A percentile compares a stretch with the other conserved stretches of the same genome.
These are phyloP conservation scores for Nesogale talazaci DNA, from an alignment of 2,113 vertebrate genomes.

Conservation along the genomic window DNA sequence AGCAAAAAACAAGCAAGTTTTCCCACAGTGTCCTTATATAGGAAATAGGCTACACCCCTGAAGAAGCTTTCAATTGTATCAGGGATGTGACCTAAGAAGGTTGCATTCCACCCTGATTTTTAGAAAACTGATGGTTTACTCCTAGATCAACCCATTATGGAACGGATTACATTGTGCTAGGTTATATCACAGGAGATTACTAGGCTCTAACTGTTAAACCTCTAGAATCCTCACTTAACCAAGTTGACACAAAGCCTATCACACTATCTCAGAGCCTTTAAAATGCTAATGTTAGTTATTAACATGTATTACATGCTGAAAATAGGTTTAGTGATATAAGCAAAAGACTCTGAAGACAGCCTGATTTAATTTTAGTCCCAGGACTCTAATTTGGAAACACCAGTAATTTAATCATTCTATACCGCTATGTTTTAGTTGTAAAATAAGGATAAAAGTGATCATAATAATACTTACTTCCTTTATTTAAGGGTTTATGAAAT, in stretches of 20 bases:
- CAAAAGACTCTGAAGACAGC: not conserved
- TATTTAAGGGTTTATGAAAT: conserved; percentile 8
- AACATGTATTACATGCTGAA: not conserved
- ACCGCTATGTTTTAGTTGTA: not conserved
- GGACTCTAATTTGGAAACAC: not conserved
- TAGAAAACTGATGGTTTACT: not conserved
- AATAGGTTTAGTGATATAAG: not conserved
- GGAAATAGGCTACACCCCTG: too few species aligned
- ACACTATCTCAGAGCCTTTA: not conserved
- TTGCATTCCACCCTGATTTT: too few species aligned
- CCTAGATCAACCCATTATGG: too few species aligned
- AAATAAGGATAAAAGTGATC: not conserved
- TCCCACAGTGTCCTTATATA: too few species aligned
- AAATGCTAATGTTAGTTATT: conserved; percentile 32
- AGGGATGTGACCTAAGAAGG: too few species aligned
- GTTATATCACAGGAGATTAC: too few species aligned
- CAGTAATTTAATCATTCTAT: not conserved
- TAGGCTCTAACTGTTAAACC: too few species aligned
- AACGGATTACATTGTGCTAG: too few species aligned
- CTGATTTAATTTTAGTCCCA: not conserved
- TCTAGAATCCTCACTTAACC: too few species aligned
- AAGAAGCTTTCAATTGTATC: too few species aligned
- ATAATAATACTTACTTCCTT: not conserved
- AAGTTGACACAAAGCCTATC: too few species aligned
- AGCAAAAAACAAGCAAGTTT: too few species aligned